A percentile compares a stretch with the other conserved stretches of the same genome.
These are phyloP conservation scores for Sarcoramphus papa DNA, from an alignment of 2,797 vertebrate genomes.

Conservation along the genomic window DNA sequence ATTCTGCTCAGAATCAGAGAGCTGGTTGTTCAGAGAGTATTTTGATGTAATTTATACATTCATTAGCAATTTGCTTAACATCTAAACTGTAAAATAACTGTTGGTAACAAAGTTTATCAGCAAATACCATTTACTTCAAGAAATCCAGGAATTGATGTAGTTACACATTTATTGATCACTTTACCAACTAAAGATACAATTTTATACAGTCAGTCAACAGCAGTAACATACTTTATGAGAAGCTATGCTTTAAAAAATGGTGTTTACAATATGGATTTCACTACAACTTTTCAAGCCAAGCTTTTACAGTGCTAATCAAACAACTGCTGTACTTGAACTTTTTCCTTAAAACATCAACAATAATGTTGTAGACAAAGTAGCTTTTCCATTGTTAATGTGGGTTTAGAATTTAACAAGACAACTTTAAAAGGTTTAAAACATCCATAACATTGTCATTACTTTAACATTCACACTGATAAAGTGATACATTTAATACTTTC, in stretches of 20 bases:
- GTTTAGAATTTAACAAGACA: constrained; percentile 50
- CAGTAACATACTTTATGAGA: constrained; percentile 52
- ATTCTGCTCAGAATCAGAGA: background rate
- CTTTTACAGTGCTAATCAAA: constrained; percentile 44
- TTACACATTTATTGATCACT: constrained; percentile 76
- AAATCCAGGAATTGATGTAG: background rate
- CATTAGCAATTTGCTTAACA: background rate
- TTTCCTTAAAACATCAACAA: constrained; percentile 14
- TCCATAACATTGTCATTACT: constrained; percentile 28
- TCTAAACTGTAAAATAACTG: background rate
- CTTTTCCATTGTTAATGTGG: constrained; percentile 29
- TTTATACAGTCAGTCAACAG: constrained; percentile 59
- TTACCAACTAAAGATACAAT: constrained; percentile 62
- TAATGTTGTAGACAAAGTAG: constrained; percentile 24
- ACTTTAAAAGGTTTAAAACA: constrained; percentile 45
- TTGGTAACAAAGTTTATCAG: background rate
- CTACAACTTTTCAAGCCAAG: constrained; percentile 46
- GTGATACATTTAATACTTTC: constrained; percentile 62
- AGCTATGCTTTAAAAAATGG: constrained; percentile 30
- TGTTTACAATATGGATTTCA: constrained; percentile 47
- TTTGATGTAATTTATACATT: background rate
- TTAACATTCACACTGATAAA: constrained; percentile 62
- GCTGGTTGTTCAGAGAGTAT: background rate
- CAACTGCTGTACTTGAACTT: constrained; percentile 28
- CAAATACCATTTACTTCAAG: background rate